A percentile compares a stretch with the other conserved stretches of the same genome.
phyloP scores from a whole-genome alignment of 2,888 invertebrate species.

The Coelinius sp. region DNA sequence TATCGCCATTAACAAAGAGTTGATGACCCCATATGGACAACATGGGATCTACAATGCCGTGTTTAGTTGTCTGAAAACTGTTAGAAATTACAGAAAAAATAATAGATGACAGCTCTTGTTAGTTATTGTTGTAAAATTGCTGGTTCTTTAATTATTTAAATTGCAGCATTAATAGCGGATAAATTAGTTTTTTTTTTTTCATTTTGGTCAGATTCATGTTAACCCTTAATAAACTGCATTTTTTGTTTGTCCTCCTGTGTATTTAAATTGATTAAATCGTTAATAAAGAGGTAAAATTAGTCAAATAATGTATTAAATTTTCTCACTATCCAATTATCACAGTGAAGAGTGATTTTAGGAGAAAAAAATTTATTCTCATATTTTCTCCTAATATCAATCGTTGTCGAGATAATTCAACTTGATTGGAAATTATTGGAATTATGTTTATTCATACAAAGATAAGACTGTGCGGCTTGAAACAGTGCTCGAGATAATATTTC shows the following conservation, averaged over 20 bases:
- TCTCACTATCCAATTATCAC: too few relatives aligned
- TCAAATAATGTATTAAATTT: background rate
- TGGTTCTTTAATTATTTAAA: background rate
- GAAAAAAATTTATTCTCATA: background rate
- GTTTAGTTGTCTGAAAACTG: slow-evolving; percentile 81
- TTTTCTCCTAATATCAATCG: background rate
- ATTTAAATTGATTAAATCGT: background rate
- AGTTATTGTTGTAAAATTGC: slow-evolving; percentile 1
- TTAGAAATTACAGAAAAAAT: slow-evolving; percentile 69
- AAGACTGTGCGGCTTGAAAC: slow-evolving; percentile 19
- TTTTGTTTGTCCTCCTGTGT: background rate
- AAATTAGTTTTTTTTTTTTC: slow-evolving; percentile 23
- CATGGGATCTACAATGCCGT: slow-evolving; percentile 98
- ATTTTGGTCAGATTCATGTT: slow-evolving; percentile 34
- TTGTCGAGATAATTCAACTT: background rate
- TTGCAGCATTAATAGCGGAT: slow-evolving; percentile 33
- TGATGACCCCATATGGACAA: slow-evolving; percentile 98
- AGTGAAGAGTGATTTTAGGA: background rate
- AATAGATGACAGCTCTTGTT: slow-evolving; percentile 38
- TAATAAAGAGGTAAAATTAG: background rate
- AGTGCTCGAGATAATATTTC: slow-evolving; percentile 47
- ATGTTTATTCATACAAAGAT: background rate
- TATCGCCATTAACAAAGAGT: slow-evolving; percentile 97
- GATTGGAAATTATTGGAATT: background rate
- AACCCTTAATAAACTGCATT: slow-evolving; percentile 42